Conservation (phyloP, 2,113 vertebrate species). For the Maccullochella peelii region DNA sequence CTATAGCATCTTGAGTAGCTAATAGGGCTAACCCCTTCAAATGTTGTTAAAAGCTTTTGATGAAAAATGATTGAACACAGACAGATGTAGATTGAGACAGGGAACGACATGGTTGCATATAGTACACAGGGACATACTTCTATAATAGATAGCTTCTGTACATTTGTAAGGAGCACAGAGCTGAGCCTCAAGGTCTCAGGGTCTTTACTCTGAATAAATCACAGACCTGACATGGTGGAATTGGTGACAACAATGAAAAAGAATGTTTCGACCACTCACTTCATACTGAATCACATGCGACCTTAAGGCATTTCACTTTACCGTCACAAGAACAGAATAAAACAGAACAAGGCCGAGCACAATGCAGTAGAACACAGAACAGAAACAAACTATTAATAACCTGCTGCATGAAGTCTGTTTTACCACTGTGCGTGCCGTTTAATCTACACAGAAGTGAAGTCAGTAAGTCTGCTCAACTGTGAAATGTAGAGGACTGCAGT, state of each 20-base stretch:
- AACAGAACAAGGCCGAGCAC: background rate
- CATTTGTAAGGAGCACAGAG: background rate
- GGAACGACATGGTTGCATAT: background rate
- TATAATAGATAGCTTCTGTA: background rate
- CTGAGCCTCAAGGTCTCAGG: background rate
- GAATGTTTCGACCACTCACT: conserved; percentile 16
- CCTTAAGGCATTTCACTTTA: conserved; percentile 1
- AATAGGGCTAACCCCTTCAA: background rate
- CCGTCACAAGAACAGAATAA: background rate
- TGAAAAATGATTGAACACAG: background rate
- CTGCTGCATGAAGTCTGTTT: conserved; percentile 5
- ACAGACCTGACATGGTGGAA: conserved; percentile 12
- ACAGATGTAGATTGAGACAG: background rate
- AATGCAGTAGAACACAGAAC: background rate
- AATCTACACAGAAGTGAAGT: conserved; percentile 2
- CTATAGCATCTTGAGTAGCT: background rate
- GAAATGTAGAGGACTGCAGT: background rate
- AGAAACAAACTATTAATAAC: background rate
- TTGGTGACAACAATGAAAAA: conserved; percentile 2
- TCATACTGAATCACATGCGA: conserved; percentile 1
- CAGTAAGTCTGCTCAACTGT: background rate
- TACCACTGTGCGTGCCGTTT: background rate
- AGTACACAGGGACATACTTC: background rate
- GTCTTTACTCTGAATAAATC: conserved; percentile 29
- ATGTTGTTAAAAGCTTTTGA: background rate